phyloP scores from a whole-genome alignment of 2,113 vertebrate genomes.

The Colius striatus region DNA sequence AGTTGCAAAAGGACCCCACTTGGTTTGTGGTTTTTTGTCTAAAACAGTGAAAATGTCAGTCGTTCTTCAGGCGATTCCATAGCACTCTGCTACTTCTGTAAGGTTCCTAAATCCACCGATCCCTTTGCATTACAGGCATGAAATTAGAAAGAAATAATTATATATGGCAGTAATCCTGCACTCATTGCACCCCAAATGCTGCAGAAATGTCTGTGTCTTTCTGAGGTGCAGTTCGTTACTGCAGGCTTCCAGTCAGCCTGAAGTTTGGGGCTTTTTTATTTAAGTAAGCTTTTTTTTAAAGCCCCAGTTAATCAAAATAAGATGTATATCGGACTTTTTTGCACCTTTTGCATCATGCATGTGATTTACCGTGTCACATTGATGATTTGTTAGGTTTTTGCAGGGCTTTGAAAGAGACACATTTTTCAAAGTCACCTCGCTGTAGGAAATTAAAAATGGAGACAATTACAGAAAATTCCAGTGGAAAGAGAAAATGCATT shows the following conservation, averaged over 20 bases:
- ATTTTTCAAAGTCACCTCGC: constrained; percentile 72
- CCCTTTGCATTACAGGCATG: neutral
- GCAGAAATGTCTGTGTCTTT: neutral
- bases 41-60: neutral
- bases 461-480: constrained; percentile 76
- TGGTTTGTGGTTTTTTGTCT: neutral
- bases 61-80: neutral
- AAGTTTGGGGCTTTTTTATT: neutral
- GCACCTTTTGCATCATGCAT: constrained; percentile 29
- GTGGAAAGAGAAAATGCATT: constrained; percentile 72
- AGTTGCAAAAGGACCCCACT: neutral
- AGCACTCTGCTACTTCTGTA: neutral
- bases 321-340: neutral
- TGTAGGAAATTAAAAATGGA: constrained; percentile 77
- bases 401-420: constrained; percentile 56
- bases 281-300: neutral
- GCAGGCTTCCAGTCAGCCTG: neutral
- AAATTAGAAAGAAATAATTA: neutral
- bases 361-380: constrained; percentile 41
- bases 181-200: neutral
- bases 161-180: neutral
- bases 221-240: neutral
- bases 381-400: constrained; percentile 51
- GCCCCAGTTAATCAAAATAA: neutral
- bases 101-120: neutral